phyloP scores from a whole-genome alignment of 2,113 vertebrate genomes.

The Lepisosteus osseus region DNA sequence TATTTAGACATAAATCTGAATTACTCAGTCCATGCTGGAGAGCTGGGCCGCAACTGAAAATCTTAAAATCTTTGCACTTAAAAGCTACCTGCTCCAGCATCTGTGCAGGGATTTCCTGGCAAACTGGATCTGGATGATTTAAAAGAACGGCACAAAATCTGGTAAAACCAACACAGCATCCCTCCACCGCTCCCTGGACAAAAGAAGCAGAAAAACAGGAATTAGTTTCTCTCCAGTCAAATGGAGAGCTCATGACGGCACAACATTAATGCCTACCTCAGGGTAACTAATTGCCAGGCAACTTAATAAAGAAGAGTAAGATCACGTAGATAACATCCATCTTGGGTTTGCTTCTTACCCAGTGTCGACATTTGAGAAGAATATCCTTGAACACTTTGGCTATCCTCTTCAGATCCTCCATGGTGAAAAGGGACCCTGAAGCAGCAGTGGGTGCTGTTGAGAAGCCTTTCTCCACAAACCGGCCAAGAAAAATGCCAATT shows the following conservation, averaged over 20 bases:
- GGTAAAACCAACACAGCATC: slow-evolving; percentile 74
- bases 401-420: slow-evolving; percentile 55
- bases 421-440: slow-evolving; percentile 29
- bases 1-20: too few species aligned
- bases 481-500: slow-evolving; percentile 70
- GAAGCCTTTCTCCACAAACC: slow-evolving; percentile 65
- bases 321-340: not conserved
- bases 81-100: slow-evolving; percentile 69
- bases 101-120: slow-evolving; percentile 63
- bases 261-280: too few species aligned
- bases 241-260: too few species aligned
- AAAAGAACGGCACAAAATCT: slow-evolving; percentile 70
- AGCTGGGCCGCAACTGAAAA: too few species aligned
- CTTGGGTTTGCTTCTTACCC: slow-evolving; percentile 62
- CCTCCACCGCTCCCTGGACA: slow-evolving; percentile 78
- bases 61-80: too few species aligned
- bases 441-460: not conserved
- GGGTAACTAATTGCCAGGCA: too few species aligned
- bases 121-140: slow-evolving; percentile 48
- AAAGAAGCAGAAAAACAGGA: not conserved
- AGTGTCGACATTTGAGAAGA: slow-evolving; percentile 83
- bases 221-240: too few species aligned
- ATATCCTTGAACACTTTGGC: slow-evolving; percentile 75
- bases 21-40: too few species aligned
- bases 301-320: too few species aligned